Conservation (phyloP, 1,140 invertebrate genomes). For the Papilio machaon region DNA sequence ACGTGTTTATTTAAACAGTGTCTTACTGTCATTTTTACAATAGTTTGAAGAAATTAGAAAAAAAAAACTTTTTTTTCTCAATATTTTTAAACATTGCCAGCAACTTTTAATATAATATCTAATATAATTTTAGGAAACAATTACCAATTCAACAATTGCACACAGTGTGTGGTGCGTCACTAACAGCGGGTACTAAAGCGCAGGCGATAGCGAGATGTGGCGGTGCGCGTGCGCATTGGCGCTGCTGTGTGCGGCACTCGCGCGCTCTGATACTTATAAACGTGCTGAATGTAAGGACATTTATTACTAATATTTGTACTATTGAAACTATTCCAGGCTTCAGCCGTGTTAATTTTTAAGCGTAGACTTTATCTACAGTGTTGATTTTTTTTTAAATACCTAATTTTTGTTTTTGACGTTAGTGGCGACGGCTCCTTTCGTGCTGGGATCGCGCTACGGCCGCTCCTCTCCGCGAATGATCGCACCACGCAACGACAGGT, state of each 20-base stretch:
- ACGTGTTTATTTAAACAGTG: too few relatives aligned
- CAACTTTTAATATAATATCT: neutral
- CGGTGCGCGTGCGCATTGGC: slow-evolving; percentile 37
- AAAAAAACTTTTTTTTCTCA: too few relatives aligned
- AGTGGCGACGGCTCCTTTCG: slow-evolving; percentile 59
- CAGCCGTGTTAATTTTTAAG: neutral
- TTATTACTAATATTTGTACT: neutral
- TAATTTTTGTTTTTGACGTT: neutral
- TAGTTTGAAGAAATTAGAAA: too few relatives aligned
- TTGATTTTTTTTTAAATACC: too few relatives aligned
- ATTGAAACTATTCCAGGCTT: neutral
- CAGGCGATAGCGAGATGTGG: slow-evolving; percentile 37
- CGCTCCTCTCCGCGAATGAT: slow-evolving; percentile 52
- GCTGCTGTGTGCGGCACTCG: slow-evolving; percentile 38
- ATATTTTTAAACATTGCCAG: neutral
- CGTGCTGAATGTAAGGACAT: slow-evolving; percentile 38
- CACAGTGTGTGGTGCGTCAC: neutral
- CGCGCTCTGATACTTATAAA: slow-evolving; percentile 24
- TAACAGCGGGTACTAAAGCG: slow-evolving; percentile 2
- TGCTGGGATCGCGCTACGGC: slow-evolving; percentile 57
- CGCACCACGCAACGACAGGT: slow-evolving; percentile 59
- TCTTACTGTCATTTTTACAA: too few relatives aligned
- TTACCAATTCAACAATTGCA: neutral
- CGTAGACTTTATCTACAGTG: too few relatives aligned
- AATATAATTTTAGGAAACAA: neutral